phyloP scores from a whole-genome alignment of 1,140 invertebrate species.

The Drosophila pectinifera region DNA sequence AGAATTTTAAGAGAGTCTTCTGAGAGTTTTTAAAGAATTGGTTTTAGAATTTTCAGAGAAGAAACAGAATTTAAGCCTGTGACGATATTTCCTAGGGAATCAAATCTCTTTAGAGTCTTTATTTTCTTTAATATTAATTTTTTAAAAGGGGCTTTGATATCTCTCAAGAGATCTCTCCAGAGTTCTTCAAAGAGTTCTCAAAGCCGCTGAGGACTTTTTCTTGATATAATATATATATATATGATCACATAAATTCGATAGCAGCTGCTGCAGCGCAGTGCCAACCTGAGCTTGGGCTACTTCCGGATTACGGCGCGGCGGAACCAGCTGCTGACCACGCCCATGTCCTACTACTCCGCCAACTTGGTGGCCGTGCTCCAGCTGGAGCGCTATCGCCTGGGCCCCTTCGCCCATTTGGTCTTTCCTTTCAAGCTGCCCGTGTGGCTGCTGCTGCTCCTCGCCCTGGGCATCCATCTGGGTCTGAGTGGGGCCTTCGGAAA shows the following conservation, averaged over 20 bases:
- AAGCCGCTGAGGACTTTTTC: no score
- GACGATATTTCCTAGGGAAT: no score
- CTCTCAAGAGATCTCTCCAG: no score
- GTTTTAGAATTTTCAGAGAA: no score
- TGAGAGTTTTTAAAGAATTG: no score
- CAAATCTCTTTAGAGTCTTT: no score
- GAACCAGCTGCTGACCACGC: conserved; percentile 41
- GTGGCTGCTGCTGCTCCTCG: conserved; percentile 42
- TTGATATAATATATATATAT: not conserved
- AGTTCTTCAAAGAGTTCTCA: no score
- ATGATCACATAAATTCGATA: not conserved
- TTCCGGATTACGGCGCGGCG: conserved; percentile 50
- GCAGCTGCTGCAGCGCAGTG: conserved; percentile 33
- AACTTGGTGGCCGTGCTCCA: conserved; percentile 58
- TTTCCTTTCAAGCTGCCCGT: conserved; percentile 58
- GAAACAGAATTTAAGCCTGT: no score
- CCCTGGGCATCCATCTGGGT: conserved; percentile 28
- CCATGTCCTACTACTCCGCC: conserved; percentile 62
- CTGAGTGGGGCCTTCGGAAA: no score
- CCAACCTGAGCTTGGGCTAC: conserved; percentile 64
- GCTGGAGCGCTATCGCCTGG: conserved; percentile 46
- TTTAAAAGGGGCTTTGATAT: no score
- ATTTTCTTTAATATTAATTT: no score
- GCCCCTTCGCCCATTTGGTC: conserved; percentile 35
- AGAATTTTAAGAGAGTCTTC: no score